Percentiles rank a stretch among this genome's conserved stretches.
Conservation (phyloP, 2,797 vertebrate species). For the Hozukius guyotensis region DNA sequence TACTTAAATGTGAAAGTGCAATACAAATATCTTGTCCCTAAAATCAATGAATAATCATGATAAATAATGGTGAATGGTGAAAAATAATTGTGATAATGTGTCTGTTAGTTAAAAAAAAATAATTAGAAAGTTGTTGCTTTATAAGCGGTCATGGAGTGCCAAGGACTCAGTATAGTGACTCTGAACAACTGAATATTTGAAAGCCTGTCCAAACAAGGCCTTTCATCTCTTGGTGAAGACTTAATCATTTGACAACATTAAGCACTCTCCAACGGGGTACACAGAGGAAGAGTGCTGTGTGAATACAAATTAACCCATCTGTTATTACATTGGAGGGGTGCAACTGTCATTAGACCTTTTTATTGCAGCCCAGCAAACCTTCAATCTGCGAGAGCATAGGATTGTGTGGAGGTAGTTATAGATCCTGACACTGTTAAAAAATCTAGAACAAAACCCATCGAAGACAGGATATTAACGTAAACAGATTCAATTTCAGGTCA, state of each 20-base stretch:
- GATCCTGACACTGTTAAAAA: conserved; percentile 37
- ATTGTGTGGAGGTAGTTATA: conserved; percentile 24
- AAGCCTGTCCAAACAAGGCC: conserved; percentile 60
- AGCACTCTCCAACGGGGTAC: conserved; percentile 61
- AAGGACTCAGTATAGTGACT: conserved; percentile 32
- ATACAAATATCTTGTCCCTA: too few species aligned
- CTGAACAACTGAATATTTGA: conserved; percentile 59
- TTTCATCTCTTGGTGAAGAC: conserved; percentile 68
- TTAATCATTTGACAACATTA: conserved; percentile 72
- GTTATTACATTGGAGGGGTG: conserved; percentile 36
- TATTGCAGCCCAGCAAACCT: conserved; percentile 13
- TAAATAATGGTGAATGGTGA: too few species aligned
- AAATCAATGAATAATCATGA: too few species aligned
- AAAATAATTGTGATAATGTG: not conserved
- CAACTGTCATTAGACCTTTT: conserved; percentile 48
- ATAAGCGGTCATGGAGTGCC: conserved; percentile 20
- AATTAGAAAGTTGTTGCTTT: conserved; percentile 10
- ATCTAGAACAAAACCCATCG: conserved; percentile 47
- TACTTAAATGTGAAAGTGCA: too few species aligned
- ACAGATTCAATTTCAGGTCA: conserved; percentile 67
- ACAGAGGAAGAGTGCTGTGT: conserved; percentile 43
- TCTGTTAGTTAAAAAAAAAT: not conserved
- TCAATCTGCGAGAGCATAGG: conserved; percentile 9
- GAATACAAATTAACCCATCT: conserved; percentile 71
- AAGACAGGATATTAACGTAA: conserved; percentile 52